phyloP scores from a whole-genome alignment of 2,797 vertebrate species.

The Poecilia gillii region DNA sequence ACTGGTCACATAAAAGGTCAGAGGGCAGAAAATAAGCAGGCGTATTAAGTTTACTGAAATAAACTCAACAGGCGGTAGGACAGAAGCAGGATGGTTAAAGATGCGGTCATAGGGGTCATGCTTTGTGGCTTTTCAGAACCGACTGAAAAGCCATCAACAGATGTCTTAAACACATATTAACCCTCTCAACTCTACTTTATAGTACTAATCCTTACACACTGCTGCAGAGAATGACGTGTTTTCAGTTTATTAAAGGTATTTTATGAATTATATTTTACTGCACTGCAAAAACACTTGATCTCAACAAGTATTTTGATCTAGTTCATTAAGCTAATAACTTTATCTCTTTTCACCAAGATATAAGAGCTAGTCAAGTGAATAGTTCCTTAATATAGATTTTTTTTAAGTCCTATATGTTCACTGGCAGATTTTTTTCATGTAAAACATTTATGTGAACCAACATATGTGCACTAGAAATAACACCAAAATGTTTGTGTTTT shows the following conservation, averaged over 20 bases:
- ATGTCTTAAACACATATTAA: constrained; percentile 17
- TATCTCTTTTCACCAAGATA: too few species aligned
- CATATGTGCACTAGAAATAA: too few species aligned
- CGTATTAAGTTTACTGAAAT: constrained; percentile 40
- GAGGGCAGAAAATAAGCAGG: constrained; percentile 20
- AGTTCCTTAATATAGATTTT: too few species aligned
- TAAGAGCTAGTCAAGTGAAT: too few species aligned
- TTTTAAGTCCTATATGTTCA: too few species aligned
- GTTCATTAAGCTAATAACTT: too few species aligned
- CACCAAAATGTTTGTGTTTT: too few species aligned
- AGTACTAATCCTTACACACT: neutral
- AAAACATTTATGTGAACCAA: too few species aligned
- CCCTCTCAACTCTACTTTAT: neutral
- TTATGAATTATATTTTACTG: neutral
- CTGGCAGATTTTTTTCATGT: too few species aligned
- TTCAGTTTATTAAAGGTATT: neutral
- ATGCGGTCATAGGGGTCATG: constrained; percentile 19
- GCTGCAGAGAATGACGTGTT: neutral
- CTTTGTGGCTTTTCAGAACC: constrained; percentile 1
- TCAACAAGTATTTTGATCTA: too few species aligned
- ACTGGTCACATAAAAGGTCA: constrained; percentile 24
- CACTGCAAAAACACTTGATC: neutral
- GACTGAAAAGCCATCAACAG: constrained; percentile 1
- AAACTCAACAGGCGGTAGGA: constrained; percentile 46
- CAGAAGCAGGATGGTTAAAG: constrained; percentile 16